phyloP scores from a whole-genome alignment of 2,888 invertebrate genomes.

The Megaustenia siamemsis region DNA sequence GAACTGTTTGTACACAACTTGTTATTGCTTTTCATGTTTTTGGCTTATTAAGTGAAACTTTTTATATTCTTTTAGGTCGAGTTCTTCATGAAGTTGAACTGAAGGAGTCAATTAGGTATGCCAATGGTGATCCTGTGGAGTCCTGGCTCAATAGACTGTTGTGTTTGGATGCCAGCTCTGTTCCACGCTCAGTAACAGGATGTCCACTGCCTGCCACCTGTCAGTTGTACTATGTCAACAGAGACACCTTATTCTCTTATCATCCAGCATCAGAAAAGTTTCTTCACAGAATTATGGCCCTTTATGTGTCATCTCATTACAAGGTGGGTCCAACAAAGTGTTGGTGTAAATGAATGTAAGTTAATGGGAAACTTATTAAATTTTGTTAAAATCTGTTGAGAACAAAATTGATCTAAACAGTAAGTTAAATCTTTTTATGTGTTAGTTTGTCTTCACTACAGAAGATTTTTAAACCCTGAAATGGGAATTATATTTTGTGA shows the following conservation, averaged over 20 bases:
- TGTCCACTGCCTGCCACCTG: slow-evolving; percentile 94
- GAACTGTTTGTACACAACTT: not conserved
- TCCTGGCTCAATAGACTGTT: slow-evolving; percentile 93
- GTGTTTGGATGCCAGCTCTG: slow-evolving; percentile 90
- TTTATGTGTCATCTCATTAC: slow-evolving; percentile 98
- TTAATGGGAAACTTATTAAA: not conserved
- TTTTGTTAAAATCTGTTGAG: not conserved
- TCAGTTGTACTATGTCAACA: slow-evolving; percentile 85
- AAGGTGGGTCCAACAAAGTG: slow-evolving; percentile 84
- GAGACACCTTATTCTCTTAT: slow-evolving; percentile 97
- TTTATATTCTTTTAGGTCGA: slow-evolving; percentile 69
- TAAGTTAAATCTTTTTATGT: too few relatives aligned
- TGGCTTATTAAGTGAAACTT: not conserved
- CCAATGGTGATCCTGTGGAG: slow-evolving; percentile 90
- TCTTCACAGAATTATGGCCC: slow-evolving; percentile 92
- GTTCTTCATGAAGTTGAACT: slow-evolving; percentile 84
- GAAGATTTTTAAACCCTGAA: too few relatives aligned
- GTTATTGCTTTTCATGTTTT: not conserved
- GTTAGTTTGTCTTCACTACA: too few relatives aligned
- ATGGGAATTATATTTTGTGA: too few relatives aligned
- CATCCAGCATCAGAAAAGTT: slow-evolving; percentile 92
- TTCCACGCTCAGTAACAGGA: slow-evolving; percentile 86
- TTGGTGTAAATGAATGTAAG: not conserved
- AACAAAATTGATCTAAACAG: too few relatives aligned
- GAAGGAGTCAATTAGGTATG: slow-evolving; percentile 97